These are phyloP conservation scores for Acinonyx jubatus DNA, from an alignment of 2,113 vertebrate genomes.

Conservation along the genomic window DNA sequence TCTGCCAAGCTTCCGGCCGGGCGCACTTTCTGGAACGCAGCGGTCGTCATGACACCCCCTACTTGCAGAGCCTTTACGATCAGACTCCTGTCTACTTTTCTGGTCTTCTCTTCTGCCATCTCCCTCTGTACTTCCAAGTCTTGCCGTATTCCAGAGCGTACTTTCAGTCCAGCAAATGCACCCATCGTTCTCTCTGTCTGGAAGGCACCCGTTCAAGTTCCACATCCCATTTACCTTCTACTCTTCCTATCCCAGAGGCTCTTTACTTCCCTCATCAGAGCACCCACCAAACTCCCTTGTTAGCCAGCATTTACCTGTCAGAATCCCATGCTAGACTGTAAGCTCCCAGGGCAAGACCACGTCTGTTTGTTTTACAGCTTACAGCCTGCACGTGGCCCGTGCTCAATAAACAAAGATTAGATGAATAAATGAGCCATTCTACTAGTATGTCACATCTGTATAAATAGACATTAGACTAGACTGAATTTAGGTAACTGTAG, in stretches of 20 bases:
- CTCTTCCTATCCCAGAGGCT: not conserved
- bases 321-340: not conserved
- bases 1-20: not conserved
- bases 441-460: not conserved
- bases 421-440: not conserved
- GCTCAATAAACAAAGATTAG: not conserved
- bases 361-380: not conserved
- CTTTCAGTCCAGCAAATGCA: accelerated
- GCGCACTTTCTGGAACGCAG: not conserved
- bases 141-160: too few species aligned
- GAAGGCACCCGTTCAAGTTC: accelerated
- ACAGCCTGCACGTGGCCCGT: not conserved
- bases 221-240: not conserved
- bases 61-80: not conserved
- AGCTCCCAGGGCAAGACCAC: not conserved
- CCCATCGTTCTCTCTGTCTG: not conserved
- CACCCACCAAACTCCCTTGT: not conserved
- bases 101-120: not conserved
- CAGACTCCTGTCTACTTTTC: not conserved
- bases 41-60: not conserved
- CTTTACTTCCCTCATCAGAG: not conserved
- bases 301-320: not conserved
- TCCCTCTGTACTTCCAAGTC: not conserved
- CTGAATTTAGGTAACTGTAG: not conserved
- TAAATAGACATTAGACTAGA: not conserved